Evolutionary conservation across 1,140 invertebrate species (phyloP).

Genomic region (Drosophila arizonae): DNA sequence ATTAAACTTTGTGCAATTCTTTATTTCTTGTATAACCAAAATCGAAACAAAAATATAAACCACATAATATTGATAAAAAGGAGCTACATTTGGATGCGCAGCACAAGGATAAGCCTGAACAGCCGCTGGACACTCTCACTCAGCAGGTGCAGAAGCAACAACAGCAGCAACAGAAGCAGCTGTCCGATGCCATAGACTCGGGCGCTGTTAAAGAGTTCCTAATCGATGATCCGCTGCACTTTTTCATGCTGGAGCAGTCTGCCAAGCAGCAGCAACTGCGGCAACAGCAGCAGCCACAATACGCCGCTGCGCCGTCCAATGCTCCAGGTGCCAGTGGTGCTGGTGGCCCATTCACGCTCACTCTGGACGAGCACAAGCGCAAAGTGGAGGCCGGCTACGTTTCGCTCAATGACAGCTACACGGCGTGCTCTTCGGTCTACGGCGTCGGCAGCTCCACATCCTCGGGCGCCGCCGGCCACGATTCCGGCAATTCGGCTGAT

Average conservation of each 20-base stretch:
- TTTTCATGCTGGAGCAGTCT: slow-evolving; percentile 52
- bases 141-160: slow-evolving; percentile 28
- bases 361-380: slow-evolving; percentile 50
- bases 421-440: slow-evolving; percentile 68
- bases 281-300: slow-evolving; percentile 23
- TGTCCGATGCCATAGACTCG: slow-evolving; percentile 18
- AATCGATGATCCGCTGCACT: slow-evolving; percentile 64
- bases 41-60: background rate
- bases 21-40: background rate
- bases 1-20: background rate
- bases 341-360: slow-evolving; percentile 12
- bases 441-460: slow-evolving; percentile 22
- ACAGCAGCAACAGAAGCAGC: slow-evolving; percentile 10
- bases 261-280: slow-evolving; percentile 28
- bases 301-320: slow-evolving; percentile 15
- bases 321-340: background rate
- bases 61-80: background rate
- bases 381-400: slow-evolving; percentile 62
- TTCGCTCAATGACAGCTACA: slow-evolving; percentile 66
- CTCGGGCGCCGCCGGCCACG: background rate
- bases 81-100: slow-evolving; percentile 37
- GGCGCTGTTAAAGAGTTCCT: slow-evolving; percentile 57
- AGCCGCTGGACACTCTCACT: slow-evolving; percentile 21
- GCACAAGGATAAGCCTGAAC: slow-evolving; percentile 33
- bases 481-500: slow-evolving; percentile 9